phyloP scores from a whole-genome alignment of 2,113 vertebrate genomes.

The Nothobranchius kuhntae region DNA sequence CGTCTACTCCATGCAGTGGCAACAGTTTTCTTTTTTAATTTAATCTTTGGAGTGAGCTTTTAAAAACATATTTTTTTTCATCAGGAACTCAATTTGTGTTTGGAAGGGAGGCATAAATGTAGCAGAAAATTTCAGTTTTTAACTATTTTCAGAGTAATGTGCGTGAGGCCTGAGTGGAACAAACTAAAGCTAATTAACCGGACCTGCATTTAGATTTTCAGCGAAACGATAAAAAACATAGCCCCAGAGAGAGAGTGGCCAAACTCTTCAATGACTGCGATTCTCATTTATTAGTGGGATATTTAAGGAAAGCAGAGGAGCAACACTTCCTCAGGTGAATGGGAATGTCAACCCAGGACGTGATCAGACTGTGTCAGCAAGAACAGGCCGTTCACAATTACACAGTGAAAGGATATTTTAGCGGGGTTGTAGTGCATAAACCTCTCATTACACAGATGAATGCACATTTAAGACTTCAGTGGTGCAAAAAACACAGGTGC shows the following conservation, averaged over 20 bases:
- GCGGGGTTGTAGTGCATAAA: conserved; percentile 20
- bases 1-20: no score
- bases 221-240: neutral
- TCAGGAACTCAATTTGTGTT: no score
- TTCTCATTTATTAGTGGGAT: conserved; percentile 1
- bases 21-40: no score
- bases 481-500: conserved; percentile 17
- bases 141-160: no score
- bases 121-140: no score
- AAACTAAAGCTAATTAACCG: neutral
- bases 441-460: conserved; percentile 32
- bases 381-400: conserved; percentile 8
- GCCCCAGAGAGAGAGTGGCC: neutral
- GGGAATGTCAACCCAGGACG: conserved; percentile 14
- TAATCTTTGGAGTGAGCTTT: no score
- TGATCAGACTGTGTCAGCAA: conserved; percentile 32
- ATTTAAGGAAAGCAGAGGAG: conserved; percentile 15
- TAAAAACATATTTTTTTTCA: no score
- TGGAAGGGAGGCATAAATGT: no score
- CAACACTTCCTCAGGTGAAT: conserved; percentile 17
- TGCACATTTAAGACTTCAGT: conserved; percentile 24
- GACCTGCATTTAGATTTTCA: neutral
- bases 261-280: neutral
- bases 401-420: conserved; percentile 20
- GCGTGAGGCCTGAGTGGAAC: neutral